Evolutionary conservation across 53 echinoderm and acorn worm species (phyloP), one percentile per base, ranked within the genome.

Genomic region (Pentamera pediparva): DNA sequence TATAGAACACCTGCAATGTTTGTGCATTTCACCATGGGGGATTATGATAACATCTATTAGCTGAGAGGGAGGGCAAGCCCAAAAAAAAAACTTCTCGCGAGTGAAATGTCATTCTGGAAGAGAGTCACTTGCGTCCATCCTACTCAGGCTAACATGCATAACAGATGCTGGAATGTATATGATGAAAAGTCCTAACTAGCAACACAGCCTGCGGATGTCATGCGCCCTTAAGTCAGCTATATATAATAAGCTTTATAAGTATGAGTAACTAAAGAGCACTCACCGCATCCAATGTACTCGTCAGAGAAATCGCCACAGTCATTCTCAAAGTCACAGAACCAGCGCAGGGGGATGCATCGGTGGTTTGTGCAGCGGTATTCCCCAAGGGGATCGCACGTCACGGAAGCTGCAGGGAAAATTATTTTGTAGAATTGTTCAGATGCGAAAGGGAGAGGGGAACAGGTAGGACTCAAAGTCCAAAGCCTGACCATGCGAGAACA

Each of bases 321-420:
- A 33, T 50, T 20, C 20, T 7, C 36, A 31, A 70, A 70, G 53
- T 84, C 73, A 51, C 84, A 84, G 18, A 34, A 39, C 72, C 47
- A 35, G 19, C 59, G 70, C 2, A 50, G 34, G 48, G 59, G 84
- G 52, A 84, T 78, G 39, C 84, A 84, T 12, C 78, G 59, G 11
- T 84, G 58, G 33, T 84, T 84, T 17, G 35, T 31, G 27, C 84
- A 84, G 29, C 84, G 49, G 73, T 71, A 84, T 48, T 84, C 84
- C 21, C 84, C 84, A 61, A 43, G 62, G 2, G 84, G 84, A 26
- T 84, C 84, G 17, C 84, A 84, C 0, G 84, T 84, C n/a, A 84
- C 84, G 70, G 61, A 71, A 73, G 69, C 84, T 84, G 78, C 28
- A 15, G 24, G 9, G 32, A 17, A 29, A 34, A 27, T 15, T 11